Evolutionary conservation across 2,113 vertebrate genomes (phyloP), one percentile per base, ranked within the genome.

Genomic region (Leucosticte australis): DNA sequence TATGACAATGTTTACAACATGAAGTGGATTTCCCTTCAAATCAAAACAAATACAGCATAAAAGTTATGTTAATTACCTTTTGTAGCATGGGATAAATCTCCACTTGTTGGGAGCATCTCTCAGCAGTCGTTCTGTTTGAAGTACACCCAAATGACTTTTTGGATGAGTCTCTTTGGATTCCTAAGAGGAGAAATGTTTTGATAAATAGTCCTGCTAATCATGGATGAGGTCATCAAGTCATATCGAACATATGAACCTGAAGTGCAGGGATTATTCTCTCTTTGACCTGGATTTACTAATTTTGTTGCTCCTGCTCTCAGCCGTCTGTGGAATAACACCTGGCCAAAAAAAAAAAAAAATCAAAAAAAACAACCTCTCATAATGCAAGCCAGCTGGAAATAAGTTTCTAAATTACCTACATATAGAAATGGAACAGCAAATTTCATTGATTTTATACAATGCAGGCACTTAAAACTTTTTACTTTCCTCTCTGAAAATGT

Each of bases 371-470:
- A 24, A 9, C 27, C 42, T 65, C 4, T 35, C 42, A 50, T 52
- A 91, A 86, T 37, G 28, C 26, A 87, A 78, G 13, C 2, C 63
- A 76, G 3, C 21, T 74, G 67, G 37, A 62, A 89, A 55, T 63
- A 82, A 76, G 41, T 65, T 64, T 91, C 42, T 82, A 60, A 81
- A 87, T 83, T 84, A 82, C 81, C 13, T 83, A 27, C 55, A 14
- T 65, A 76, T 39, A 37, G 64, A 87, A 87, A 28, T 30, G 28
- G 23, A 94, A 73, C 15, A 70, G 39, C 20, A 85, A 76, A 91
- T 91, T 49, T 85, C 31, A 87, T 76, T 91, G 91, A 89, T 80
- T 95, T 92, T 69, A 65, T 71, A 50, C 67, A 69, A 55, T 59
- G 10, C 3, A 89, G 73, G 18, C 52, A 80, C 37, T 92, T 68